These are phyloP conservation scores for Tinamus major DNA, from an alignment of 2,797 vertebrate species.

Conservation along the genomic window DNA sequence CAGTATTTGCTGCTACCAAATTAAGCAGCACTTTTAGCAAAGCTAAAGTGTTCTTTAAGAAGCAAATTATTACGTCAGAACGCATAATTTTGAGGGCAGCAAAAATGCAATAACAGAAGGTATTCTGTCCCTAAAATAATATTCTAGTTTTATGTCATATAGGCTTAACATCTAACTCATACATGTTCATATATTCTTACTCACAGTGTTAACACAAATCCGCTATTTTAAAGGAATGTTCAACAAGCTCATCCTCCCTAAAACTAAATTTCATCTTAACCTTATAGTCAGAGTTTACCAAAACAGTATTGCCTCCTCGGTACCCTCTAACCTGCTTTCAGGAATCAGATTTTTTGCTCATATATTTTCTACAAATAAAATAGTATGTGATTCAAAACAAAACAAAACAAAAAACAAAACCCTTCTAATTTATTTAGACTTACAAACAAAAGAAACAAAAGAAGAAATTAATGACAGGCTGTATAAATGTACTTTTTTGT, in stretches of 20 bases:
- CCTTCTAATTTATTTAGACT: not conserved
- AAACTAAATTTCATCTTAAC: not conserved
- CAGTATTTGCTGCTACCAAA: not conserved
- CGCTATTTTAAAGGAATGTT: not conserved
- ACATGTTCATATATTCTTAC: not conserved
- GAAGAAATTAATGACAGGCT: not conserved
- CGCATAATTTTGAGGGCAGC: not conserved
- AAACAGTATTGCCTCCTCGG: not conserved
- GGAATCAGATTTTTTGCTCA: not conserved
- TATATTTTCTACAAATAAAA: not conserved
- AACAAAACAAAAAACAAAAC: not conserved
- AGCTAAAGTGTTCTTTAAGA: not conserved
- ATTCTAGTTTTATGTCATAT: not conserved
- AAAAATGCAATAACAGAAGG: not conserved
- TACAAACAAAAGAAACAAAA: not conserved
- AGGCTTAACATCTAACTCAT: not conserved
- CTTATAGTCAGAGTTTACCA: not conserved
- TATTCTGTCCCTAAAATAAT: not conserved
- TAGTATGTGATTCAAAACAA: not conserved
- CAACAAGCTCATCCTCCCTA: not conserved
- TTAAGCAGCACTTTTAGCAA: not conserved
- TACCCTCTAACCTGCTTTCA: not conserved
- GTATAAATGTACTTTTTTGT: not conserved
- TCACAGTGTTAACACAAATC: not conserved
- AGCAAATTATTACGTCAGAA: not conserved